A percentile compares a stretch with the other conserved stretches of the same genome.
Conservation (phyloP, 2,888 invertebrate species). For the Hypolimnas misippus region DNA sequence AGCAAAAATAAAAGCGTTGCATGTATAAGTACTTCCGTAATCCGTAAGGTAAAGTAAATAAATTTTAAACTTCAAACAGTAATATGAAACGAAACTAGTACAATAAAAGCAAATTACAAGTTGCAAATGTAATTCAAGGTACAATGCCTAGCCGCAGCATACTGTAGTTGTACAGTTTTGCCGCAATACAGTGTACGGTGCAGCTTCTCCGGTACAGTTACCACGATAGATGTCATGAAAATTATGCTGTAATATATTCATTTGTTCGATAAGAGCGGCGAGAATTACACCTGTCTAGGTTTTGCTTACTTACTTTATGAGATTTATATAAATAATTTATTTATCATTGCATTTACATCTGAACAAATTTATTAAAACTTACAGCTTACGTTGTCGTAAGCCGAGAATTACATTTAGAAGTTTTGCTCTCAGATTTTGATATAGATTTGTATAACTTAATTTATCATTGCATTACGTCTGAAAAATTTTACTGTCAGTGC, state of each 20-base stretch:
- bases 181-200: conserved; percentile 24
- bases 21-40: background rate
- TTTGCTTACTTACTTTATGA: too few species aligned
- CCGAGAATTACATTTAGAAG: too few species aligned
- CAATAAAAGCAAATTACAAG: conserved; percentile 37
- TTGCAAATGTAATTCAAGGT: conserved; percentile 36
- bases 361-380: too few species aligned
- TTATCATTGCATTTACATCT: too few species aligned
- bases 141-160: conserved; percentile 27
- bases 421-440: too few species aligned
- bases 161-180: conserved; percentile 31
- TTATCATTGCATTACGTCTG: too few species aligned
- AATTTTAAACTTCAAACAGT: conserved; percentile 23
- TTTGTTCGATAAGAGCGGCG: too few species aligned
- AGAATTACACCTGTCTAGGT: too few species aligned
- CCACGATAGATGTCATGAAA: background rate
- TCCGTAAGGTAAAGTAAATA: conserved; percentile 22
- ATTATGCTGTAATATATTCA: background rate
- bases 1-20: background rate
- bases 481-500: too few species aligned
- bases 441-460: too few species aligned
- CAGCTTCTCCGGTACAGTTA: conserved; percentile 23
- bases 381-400: too few species aligned
- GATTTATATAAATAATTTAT: too few species aligned
- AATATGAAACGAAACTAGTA: conserved; percentile 23